These are phyloP conservation scores for Lingula anatina DNA, from an alignment of 2,888 invertebrate species.

Conservation along the genomic window DNA sequence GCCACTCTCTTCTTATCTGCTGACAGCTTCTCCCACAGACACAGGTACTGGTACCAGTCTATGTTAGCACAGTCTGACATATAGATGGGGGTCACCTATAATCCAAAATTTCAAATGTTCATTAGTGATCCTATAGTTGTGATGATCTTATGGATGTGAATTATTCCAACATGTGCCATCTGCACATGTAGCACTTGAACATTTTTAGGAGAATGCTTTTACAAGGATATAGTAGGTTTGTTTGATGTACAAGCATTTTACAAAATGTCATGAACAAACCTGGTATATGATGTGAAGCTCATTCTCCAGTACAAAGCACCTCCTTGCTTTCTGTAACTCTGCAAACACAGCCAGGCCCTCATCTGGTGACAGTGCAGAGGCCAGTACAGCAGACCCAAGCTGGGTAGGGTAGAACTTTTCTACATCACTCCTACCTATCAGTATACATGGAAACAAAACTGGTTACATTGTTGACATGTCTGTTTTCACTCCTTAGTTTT, in stretches of 20 bases:
- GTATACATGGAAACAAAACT: not conserved
- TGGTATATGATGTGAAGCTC: constrained; percentile 93
- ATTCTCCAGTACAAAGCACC: constrained; percentile 85
- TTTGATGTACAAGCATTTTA: no score
- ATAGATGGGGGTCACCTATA: constrained; percentile 81
- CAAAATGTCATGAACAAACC: no score
- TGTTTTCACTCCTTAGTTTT: not conserved
- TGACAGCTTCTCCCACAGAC: constrained; percentile 76
- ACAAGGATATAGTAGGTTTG: no score
- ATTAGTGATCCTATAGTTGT: no score
- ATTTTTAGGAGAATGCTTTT: no score
- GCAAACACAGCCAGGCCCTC: constrained; percentile 81
- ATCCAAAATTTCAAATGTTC: no score
- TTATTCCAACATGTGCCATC: no score
- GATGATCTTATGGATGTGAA: no score
- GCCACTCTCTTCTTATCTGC: constrained; percentile 80
- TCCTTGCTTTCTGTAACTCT: constrained; percentile 85
- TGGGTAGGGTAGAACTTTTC: constrained; percentile 62
- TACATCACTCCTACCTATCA: constrained; percentile 10
- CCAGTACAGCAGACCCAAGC: constrained; percentile 84
- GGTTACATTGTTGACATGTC: not conserved
- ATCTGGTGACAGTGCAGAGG: constrained; percentile 90
- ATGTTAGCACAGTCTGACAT: constrained; percentile 69
- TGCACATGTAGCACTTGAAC: no score
- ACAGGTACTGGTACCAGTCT: constrained; percentile 65